These are phyloP conservation scores for Brotula barbata DNA, from an alignment of 2,797 vertebrate species.

Conservation along the genomic window DNA sequence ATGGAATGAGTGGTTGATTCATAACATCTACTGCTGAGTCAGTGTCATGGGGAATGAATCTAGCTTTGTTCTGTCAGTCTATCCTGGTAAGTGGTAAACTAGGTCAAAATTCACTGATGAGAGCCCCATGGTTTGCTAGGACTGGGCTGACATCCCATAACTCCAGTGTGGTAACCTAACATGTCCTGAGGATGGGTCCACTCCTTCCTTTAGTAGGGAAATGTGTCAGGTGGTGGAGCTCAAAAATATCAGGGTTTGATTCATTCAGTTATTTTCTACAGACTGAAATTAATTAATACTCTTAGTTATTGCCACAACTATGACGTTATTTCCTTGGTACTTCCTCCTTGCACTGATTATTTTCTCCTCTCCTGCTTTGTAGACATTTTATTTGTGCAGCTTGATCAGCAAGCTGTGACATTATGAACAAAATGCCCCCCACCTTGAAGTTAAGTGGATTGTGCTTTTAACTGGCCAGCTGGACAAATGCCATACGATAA, in stretches of 20 bases:
- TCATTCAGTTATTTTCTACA: slow-evolving; percentile 44
- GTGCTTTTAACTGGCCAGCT: slow-evolving; percentile 24
- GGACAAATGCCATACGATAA: slow-evolving; percentile 42
- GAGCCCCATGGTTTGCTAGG: slow-evolving; percentile 2
- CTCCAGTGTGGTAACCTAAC: too few relatives aligned
- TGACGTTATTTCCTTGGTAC: too few relatives aligned
- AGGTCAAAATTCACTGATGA: slow-evolving; percentile 8
- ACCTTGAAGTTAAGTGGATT: slow-evolving; percentile 22
- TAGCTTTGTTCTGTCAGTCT: neutral
- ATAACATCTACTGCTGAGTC: neutral
- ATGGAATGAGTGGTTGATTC: neutral
- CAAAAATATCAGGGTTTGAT: slow-evolving; percentile 7
- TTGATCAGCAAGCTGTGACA: slow-evolving; percentile 27
- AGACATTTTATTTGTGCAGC: slow-evolving; percentile 4
- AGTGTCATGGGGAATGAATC: neutral
- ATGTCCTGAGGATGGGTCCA: neutral
- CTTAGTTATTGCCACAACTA: too few relatives aligned
- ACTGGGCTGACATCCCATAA: slow-evolving; percentile 6
- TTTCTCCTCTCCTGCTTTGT: too few relatives aligned
- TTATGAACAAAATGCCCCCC: slow-evolving; percentile 28
- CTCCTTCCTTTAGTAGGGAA: neutral
- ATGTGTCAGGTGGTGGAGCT: slow-evolving; percentile 3
- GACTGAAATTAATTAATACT: too few relatives aligned
- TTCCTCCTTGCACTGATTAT: too few relatives aligned
- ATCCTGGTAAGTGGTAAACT: slow-evolving; percentile 3